Conservation (phyloP, 2,888 invertebrate genomes). For the Mythimna vitellina region DNA sequence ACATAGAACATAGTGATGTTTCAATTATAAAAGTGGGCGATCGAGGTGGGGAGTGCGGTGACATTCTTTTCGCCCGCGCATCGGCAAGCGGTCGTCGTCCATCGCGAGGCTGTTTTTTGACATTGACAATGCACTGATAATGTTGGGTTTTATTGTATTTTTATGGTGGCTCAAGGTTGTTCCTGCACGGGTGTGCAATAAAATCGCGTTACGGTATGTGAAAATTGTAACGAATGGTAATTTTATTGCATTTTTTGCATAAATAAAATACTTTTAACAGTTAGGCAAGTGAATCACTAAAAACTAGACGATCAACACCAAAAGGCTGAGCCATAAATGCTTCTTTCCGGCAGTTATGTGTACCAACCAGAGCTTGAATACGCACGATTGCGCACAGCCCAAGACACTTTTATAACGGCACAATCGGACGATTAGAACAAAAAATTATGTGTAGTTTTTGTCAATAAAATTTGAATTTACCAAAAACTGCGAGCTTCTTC, state of each 20-base stretch:
- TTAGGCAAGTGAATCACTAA: neutral
- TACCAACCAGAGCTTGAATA: neutral
- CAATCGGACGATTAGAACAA: neutral
- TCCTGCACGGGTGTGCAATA: conserved; percentile 47
- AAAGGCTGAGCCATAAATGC: neutral
- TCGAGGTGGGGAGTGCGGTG: conserved; percentile 54
- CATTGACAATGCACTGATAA: conserved; percentile 72
- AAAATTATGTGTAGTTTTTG: too few relatives aligned
- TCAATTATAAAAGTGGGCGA: conserved; percentile 53
- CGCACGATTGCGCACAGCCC: neutral
- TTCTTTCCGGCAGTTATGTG: neutral
- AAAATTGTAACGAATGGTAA: neutral
- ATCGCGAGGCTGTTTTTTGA: conserved; percentile 70
- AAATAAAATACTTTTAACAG: neutral
- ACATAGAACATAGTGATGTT: conserved; percentile 47
- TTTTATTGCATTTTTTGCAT: neutral
- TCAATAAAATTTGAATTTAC: neutral
- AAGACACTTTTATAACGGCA: neutral
- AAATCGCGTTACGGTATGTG: conserved; percentile 17
- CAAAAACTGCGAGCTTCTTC: neutral
- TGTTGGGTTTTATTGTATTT: conserved; percentile 39
- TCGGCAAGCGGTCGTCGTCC: conserved; percentile 59
- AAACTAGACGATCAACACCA: neutral
- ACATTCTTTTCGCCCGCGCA: conserved; percentile 66
- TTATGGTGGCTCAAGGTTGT: conserved; percentile 60